Evolutionary conservation across 1,140 invertebrate genomes (phyloP).

Genomic region (Agraylea sexmaculata): DNA sequence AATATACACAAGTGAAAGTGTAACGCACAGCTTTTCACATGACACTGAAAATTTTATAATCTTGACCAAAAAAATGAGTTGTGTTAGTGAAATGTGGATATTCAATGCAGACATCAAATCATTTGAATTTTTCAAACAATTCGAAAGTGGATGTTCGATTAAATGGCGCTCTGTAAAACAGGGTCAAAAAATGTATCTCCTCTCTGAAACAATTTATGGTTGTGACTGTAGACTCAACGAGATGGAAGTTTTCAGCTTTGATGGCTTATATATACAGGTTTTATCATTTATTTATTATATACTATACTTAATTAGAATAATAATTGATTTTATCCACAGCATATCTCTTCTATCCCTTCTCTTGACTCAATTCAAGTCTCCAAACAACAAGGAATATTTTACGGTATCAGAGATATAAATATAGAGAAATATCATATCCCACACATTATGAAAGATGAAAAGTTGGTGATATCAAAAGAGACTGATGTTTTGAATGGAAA

Average conservation of each 20-base stretch:
- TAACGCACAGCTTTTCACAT: constrained; percentile 6
- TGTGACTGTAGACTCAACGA: constrained; percentile 11
- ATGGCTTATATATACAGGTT: constrained; percentile 11
- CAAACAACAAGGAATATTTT: constrained; percentile 10
- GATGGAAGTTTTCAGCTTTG: constrained; percentile 16
- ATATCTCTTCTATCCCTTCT: constrained; percentile 13
- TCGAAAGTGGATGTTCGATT: constrained; percentile 11
- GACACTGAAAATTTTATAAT: constrained; percentile 10
- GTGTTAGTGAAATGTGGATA: constrained; percentile 14
- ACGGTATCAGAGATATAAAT: constrained; percentile 2
- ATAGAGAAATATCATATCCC: constrained; percentile 12
- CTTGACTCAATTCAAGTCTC: constrained; percentile 10
- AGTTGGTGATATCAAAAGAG: constrained; percentile 1
- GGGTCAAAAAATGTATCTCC: constrained; percentile 5
- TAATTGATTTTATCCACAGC: constrained; percentile 13
- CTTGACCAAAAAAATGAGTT: constrained; percentile 9
- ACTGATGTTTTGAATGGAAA: no score
- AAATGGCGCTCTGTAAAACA: constrained; percentile 11
- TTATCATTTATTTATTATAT: no score
- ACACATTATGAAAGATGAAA: not conserved
- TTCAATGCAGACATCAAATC: constrained; percentile 3
- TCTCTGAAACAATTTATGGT: constrained; percentile 6
- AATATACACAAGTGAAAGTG: constrained; percentile 7
- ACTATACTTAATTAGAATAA: no score
- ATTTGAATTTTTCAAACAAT: constrained; percentile 10